Evolutionary conservation across 2,888 invertebrate species (phyloP).

Genomic region (Norana najaformis): DNA sequence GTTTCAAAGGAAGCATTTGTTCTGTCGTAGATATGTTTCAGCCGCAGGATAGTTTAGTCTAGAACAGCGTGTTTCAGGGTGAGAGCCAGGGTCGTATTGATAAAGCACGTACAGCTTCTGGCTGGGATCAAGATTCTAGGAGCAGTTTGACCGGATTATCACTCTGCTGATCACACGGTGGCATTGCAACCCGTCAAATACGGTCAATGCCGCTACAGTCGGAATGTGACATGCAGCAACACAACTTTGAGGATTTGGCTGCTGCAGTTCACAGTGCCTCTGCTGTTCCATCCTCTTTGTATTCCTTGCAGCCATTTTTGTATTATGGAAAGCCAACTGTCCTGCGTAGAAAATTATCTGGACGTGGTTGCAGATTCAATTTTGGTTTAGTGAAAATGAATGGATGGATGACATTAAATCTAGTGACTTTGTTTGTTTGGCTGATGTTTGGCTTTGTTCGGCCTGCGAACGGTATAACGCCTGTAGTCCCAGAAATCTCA

Average conservation of each 20-base stretch:
- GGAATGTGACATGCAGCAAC: neutral
- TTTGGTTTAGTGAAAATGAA: neutral
- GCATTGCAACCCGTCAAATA: neutral
- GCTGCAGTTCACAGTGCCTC: neutral
- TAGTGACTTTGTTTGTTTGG: neutral
- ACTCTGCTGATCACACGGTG: neutral
- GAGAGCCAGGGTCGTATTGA: neutral
- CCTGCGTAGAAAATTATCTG: constrained; percentile 3
- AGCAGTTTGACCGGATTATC: neutral
- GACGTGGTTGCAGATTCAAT: neutral
- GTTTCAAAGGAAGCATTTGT: neutral
- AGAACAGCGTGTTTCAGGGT: neutral
- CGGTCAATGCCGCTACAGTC: neutral
- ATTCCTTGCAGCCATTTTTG: neutral
- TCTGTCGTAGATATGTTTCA: neutral
- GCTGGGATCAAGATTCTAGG: neutral
- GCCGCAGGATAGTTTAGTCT: neutral
- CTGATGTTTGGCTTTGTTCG: neutral
- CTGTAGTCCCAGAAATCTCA: constrained; percentile 3
- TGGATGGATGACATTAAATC: neutral
- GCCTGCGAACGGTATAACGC: neutral
- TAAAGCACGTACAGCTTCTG: neutral
- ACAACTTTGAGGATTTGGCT: neutral
- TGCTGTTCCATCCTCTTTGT: neutral
- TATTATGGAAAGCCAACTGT: neutral